Evolutionary conservation across 2,888 invertebrate species (phyloP).

Genomic region (Andrena trimmerana): DNA sequence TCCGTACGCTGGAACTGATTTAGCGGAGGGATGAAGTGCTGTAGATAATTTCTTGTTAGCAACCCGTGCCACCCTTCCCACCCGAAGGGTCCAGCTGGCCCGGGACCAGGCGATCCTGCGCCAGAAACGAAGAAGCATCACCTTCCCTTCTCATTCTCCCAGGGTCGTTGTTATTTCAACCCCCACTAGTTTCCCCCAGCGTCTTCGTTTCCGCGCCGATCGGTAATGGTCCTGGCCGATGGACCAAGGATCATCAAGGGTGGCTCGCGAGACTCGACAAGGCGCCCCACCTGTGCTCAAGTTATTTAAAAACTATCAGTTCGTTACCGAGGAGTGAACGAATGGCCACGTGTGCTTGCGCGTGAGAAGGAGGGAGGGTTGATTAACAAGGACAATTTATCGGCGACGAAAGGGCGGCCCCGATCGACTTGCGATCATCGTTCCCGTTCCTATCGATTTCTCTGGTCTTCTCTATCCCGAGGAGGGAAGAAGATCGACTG

Average conservation of each 20-base stretch:
- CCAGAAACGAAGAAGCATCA: not conserved
- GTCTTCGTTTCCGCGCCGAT: not conserved
- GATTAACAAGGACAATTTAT: not conserved
- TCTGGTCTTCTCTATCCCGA: too few relatives aligned
- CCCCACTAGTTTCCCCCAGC: too few relatives aligned
- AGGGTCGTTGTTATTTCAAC: not conserved
- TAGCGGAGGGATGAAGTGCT: too few relatives aligned
- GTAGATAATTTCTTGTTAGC: too few relatives aligned
- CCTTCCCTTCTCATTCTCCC: not conserved
- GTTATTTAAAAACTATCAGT: slow-evolving; percentile 83
- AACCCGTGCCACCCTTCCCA: too few relatives aligned
- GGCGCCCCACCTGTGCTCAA: slow-evolving; percentile 82
- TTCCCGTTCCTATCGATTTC: too few relatives aligned
- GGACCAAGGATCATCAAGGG: not conserved
- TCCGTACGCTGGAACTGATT: not conserved
- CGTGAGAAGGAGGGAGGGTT: slow-evolving; percentile 4
- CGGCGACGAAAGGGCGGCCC: too few relatives aligned
- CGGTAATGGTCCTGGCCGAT: too few relatives aligned
- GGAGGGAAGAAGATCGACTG: too few relatives aligned
- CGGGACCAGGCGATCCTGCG: not conserved
- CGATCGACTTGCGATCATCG: too few relatives aligned
- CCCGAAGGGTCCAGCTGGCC: too few relatives aligned
- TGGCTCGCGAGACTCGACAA: slow-evolving; percentile 25
- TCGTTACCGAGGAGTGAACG: slow-evolving; percentile 73
- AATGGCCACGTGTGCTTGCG: not conserved